Percentiles rank a stretch among this genome's conserved stretches.
Conservation (phyloP, 1,140 invertebrate genomes). For the Drosophila ohnishii region DNA sequence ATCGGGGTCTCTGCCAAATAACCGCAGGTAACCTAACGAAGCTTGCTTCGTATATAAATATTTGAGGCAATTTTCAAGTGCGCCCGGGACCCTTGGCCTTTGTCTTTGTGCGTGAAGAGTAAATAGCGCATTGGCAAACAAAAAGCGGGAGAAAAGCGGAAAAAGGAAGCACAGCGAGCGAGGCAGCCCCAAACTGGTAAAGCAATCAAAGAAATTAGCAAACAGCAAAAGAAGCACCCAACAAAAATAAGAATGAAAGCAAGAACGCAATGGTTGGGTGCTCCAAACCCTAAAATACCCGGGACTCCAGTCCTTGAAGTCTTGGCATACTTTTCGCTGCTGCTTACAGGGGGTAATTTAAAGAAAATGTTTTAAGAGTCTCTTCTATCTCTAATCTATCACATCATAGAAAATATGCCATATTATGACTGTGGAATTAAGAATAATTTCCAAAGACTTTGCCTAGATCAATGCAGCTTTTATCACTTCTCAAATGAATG, state of each 20-base stretch:
- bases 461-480: not conserved
- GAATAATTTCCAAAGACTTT: not conserved
- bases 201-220: constrained; percentile 81
- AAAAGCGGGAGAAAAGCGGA: constrained; percentile 30
- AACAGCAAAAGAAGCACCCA: constrained; percentile 64
- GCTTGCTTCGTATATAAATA: constrained; percentile 66
- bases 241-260: constrained; percentile 46
- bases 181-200: constrained; percentile 57
- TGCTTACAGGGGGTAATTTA: not conserved
- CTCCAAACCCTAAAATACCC: constrained; percentile 9
- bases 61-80: constrained; percentile 78
- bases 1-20: constrained; percentile 53
- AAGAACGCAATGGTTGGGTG: constrained; percentile 2
- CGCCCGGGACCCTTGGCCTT: constrained; percentile 66
- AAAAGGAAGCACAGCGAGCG: constrained; percentile 24
- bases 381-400: no score
- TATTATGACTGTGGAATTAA: not conserved
- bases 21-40: constrained; percentile 69
- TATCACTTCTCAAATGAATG: not conserved
- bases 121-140: constrained; percentile 75
- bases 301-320: not conserved
- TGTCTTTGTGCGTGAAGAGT: constrained; percentile 72
- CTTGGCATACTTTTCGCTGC: not conserved
- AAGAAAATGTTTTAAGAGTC: not conserved
- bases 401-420: rapidly evolving